Evolutionary conservation across 2,888 invertebrate species (phyloP).

Genomic region (Calephelis perditalis): DNA sequence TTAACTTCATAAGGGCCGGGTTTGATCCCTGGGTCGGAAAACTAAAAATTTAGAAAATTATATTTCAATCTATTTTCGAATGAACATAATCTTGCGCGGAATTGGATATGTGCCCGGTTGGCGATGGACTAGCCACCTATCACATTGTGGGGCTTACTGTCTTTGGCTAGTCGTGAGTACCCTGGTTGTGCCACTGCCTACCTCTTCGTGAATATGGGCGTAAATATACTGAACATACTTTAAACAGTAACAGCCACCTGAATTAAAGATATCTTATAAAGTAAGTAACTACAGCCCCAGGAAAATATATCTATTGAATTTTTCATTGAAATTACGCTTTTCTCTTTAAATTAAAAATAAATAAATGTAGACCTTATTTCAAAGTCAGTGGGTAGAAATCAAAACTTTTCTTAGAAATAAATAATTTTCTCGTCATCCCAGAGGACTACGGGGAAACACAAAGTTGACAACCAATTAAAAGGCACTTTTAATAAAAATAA

Average conservation of each 20-base stretch:
- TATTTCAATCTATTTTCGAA: no score
- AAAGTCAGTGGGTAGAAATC: constrained; percentile 1
- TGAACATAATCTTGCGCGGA: no score
- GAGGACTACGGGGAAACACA: background rate
- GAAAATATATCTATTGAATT: background rate
- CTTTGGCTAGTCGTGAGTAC: no score
- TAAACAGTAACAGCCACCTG: background rate
- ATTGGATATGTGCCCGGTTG: no score
- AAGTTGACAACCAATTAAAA: constrained; percentile 12
- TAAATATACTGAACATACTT: no score
- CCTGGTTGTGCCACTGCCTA: no score
- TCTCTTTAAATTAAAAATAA: background rate
- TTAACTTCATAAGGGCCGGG: no score
- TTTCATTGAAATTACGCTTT: background rate
- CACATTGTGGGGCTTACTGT: no score
- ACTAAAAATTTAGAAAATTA: no score
- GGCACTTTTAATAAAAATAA: constrained; percentile 9
- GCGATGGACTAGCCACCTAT: no score
- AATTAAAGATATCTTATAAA: background rate
- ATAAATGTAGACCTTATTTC: background rate
- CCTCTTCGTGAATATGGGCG: no score
- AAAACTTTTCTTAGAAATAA: background rate
- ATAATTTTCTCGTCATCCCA: constrained; percentile 6
- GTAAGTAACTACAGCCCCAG: background rate
- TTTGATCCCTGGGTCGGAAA: no score